Evolutionary conservation across 2,797 vertebrate species (phyloP).

Genomic region (Phoeniculus purpureus): DNA sequence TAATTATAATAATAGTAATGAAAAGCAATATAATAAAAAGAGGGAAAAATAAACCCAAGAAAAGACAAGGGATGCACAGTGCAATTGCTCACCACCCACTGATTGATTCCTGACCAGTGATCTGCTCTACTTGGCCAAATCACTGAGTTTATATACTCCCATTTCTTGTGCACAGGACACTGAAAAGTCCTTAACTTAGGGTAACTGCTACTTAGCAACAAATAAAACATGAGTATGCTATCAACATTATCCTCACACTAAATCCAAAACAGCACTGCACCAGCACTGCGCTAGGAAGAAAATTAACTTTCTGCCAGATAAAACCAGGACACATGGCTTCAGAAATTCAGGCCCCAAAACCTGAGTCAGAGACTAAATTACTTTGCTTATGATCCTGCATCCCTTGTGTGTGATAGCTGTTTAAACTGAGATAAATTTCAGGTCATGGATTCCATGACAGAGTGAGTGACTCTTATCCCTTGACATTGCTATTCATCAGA

Average conservation of each 20-base stretch:
- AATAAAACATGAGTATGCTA: not conserved
- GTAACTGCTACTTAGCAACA: not conserved
- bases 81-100: too few species aligned
- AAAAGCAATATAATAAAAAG: not conserved
- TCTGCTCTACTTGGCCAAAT: not conserved
- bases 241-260: not conserved
- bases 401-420: not conserved
- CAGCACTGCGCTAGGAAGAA: too few species aligned
- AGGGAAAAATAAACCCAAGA: not conserved
- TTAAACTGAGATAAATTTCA: not conserved
- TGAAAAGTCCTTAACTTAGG: not conserved
- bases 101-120: not conserved
- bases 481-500: not conserved
- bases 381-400: not conserved
- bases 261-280: not conserved
- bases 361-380: not conserved
- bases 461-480: not conserved
- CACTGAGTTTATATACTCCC: not conserved
- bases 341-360: not conserved
- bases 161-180: not conserved
- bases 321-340: not conserved
- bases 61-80: not conserved
- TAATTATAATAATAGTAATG: not conserved
- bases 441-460: not conserved
- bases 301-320: not conserved